Base-by-base conservation (phyloP, 2,888 invertebrate genomes). In the Sphecodes monilicornis region DNA sequence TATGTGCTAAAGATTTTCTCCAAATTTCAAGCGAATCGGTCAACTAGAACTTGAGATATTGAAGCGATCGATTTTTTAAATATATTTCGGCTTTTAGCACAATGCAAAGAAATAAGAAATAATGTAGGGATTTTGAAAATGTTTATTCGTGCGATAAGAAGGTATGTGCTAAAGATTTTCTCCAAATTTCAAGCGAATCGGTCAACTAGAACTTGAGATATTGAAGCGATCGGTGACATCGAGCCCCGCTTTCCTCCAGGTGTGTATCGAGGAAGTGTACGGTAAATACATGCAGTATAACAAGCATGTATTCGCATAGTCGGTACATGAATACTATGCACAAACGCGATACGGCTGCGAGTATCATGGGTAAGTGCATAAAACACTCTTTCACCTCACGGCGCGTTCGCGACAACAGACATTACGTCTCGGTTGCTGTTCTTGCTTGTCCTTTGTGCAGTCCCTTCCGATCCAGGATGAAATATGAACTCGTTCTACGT, bases 401-500 rank as follows among this genome's bases (percentile, higher is more conserved):
- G 11, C 32, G 57, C n/a, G 8, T 57, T 60, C 73, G 78, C 50
- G 57, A 57, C 84, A 78, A 46, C 54, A 32, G 60, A 10, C 46
- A 41, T 54, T 78, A 75, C 71, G 60, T 83, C 74, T 50, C 54
- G 5, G 36, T 73, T 84, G 70, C 72, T 50, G 54, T 82, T 69
- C 77, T 77, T 73, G 39, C 57, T n/a, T 60, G 29, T 60, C 29
- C 60, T 60, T 60, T 29, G 60, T 60, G 32, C 50, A 4, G 41
- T 16, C 3, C 26, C 68, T 66, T 83, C 84, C 76, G 70, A 70
- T 50, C 60, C 70, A 1, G 74, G 77, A 70, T 77, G 84, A 83
- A 83, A 83, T 77, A 74, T 54, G 71, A 71, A 72, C 22, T 41
- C 36, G 41, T 64, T 32, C 64, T 26, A 18, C 68, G 68, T 18